Evolutionary conservation across 92 coral and sea anemone species (phyloP).

Genomic region (Zoanthus solanderi): DNA sequence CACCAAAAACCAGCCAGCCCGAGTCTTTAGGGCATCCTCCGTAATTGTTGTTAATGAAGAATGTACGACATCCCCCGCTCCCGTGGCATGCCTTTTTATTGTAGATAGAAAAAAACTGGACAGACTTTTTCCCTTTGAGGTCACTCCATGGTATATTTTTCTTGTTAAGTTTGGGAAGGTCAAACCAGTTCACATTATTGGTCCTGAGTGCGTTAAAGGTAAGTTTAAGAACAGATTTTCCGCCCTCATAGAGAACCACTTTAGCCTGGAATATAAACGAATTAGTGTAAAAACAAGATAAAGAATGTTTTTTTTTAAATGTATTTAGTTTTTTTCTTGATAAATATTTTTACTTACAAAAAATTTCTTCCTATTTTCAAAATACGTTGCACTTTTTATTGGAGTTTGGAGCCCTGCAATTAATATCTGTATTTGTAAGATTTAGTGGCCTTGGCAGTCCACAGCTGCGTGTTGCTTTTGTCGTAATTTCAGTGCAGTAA

Average conservation of each 20-base stretch:
- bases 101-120: conserved; percentile 6
- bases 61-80: conserved; percentile 11
- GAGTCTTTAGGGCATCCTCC: background rate
- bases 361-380: too few species aligned
- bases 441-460: too few species aligned
- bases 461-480: too few species aligned
- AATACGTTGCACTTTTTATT: too few species aligned
- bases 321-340: too few species aligned
- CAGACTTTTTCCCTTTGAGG: background rate
- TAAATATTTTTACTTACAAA: too few species aligned
- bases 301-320: background rate
- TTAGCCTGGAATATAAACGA: background rate
- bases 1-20: conserved; percentile 35
- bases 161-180: background rate
- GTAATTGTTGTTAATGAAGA: conserved; percentile 29
- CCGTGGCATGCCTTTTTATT: background rate
- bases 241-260: conserved; percentile 10
- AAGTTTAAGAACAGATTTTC: conserved; percentile 1
- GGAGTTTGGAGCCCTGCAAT: too few species aligned
- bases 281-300: background rate
- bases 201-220: background rate
- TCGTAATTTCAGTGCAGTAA: too few species aligned
- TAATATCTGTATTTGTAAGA: too few species aligned
- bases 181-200: conserved; percentile 10
- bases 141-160: conserved; percentile 1